A percentile compares a stretch with the other conserved stretches of the same genome.
Conservation (phyloP, 2,797 vertebrate genomes). For the Phalanger gymnotis region DNA sequence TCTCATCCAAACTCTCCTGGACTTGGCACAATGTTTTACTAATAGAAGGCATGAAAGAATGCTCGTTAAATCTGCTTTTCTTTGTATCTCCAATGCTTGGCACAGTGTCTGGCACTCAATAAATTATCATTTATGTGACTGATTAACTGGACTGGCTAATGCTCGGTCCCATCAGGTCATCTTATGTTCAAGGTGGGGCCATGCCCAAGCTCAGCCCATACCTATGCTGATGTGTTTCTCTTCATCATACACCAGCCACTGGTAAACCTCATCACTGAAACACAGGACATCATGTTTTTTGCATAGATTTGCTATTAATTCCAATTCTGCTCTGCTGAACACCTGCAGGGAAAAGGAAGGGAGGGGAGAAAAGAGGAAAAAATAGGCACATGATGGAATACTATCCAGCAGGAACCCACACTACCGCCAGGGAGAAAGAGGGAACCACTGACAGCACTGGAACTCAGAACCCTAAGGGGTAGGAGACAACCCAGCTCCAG, state of each 20-base stretch:
- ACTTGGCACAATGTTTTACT: neutral
- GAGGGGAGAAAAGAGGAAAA: neutral
- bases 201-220: conserved; percentile 71
- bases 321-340: conserved; percentile 90
- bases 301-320: conserved; percentile 92
- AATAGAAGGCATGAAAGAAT: neutral
- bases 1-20: neutral
- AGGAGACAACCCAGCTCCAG: neutral
- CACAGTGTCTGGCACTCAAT: neutral
- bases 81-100: neutral
- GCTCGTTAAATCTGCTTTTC: neutral
- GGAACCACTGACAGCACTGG: neutral
- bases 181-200: neutral
- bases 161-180: neutral
- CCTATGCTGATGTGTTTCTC: conserved; percentile 92
- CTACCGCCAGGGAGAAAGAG: neutral
- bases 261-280: conserved; percentile 96
- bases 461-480: neutral
- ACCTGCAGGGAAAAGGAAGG: conserved; percentile 85
- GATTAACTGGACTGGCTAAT: neutral
- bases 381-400: neutral
- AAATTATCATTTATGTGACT: neutral
- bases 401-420: neutral
- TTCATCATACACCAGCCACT: conserved; percentile 94
- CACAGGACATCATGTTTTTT: conserved; percentile 92